These are phyloP conservation scores for Myodes glareolus DNA, from an alignment of 2,113 vertebrate genomes.

Conservation along the genomic window DNA sequence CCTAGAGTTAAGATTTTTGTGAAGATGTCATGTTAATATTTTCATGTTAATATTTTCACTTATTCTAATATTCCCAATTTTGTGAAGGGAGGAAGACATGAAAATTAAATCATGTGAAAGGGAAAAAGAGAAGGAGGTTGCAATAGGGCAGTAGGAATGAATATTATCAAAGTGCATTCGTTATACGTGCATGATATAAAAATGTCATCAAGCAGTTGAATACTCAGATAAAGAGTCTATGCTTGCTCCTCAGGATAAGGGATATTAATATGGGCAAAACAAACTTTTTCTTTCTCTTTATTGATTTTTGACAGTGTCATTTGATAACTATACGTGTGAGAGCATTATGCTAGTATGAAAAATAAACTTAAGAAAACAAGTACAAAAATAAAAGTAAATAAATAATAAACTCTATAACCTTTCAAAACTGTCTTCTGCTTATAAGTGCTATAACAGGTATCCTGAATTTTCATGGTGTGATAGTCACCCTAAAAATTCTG, in stretches of 20 bases:
- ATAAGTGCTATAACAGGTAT: not conserved
- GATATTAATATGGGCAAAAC: not conserved
- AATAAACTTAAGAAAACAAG: not conserved
- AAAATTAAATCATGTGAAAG: not conserved
- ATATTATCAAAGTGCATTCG: not conserved
- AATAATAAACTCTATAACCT: not conserved
- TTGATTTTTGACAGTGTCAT: not conserved
- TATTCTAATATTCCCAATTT: not conserved
- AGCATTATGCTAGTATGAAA: not conserved
- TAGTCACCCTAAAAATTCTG: not conserved
- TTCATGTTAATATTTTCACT: not conserved
- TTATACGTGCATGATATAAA: not conserved
- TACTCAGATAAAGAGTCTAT: not conserved
- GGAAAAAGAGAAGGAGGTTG: not conserved
- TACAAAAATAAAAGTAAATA: not conserved
- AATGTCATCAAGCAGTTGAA: not conserved
- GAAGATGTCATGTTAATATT: not conserved
- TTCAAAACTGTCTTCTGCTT: not conserved
- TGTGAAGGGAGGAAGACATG: not conserved
- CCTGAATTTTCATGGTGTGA: not conserved
- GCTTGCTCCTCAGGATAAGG: not conserved
- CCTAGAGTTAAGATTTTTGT: not conserved
- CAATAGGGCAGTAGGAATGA: no score
- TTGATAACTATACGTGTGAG: not conserved
- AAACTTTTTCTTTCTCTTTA: constrained; percentile 3